phyloP scores from a whole-genome alignment of 2,888 invertebrate genomes.

The Lymantria dispar region DNA sequence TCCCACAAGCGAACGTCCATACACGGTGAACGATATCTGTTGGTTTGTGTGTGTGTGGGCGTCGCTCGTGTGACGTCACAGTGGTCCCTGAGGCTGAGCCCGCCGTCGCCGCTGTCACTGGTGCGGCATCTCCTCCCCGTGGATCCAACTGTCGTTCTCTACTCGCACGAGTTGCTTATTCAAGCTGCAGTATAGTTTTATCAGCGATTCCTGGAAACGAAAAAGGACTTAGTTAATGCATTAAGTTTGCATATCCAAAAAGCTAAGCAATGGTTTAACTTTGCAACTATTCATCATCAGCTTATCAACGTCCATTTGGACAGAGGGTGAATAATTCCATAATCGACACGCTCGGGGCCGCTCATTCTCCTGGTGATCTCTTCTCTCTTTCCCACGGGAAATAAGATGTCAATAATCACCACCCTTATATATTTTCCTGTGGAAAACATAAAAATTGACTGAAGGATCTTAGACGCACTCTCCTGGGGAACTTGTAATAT shows the following conservation, averaged over 20 bases:
- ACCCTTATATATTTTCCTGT: no score
- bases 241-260: not conserved
- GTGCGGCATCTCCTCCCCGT: slow-evolving; percentile 70
- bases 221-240: not conserved
- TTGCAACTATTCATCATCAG: no score
- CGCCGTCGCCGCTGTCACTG: slow-evolving; percentile 53
- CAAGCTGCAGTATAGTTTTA: slow-evolving; percentile 85
- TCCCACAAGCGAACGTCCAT: slow-evolving; percentile 1
- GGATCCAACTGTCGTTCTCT: slow-evolving; percentile 80
- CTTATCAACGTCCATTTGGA: no score
- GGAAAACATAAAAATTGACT: no score
- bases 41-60: not conserved
- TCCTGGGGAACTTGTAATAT: no score
- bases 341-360: no score
- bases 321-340: no score
- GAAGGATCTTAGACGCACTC: no score
- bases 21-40: not conserved
- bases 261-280: no score
- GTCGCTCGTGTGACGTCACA: slow-evolving; percentile 21
- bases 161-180: slow-evolving; percentile 84
- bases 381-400: no score
- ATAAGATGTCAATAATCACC: no score
- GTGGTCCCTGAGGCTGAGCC: slow-evolving; percentile 16
- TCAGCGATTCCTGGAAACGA: slow-evolving; percentile 83
- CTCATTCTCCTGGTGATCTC: no score